Evolutionary conservation across 2,797 vertebrate genomes (phyloP), one percentile per base, ranked within the genome.

Genomic region (Danio tinwini): DNA sequence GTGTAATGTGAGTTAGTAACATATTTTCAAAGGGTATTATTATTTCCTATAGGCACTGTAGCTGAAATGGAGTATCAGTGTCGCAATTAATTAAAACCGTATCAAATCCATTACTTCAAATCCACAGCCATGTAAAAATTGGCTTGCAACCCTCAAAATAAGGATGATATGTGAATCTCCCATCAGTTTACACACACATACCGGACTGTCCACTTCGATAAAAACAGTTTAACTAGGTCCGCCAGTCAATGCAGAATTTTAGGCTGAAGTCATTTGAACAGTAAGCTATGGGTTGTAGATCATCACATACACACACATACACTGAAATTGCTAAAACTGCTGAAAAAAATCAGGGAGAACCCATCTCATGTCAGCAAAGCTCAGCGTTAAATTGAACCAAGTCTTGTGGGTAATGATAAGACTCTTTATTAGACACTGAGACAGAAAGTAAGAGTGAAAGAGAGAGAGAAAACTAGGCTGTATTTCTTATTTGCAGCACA

Each of bases 401-500:
- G 80, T 88, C 82, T 62, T 87, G 84, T 73, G 77, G 84, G 87
- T 88, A 89, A 88, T 83, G 76, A 87, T 65, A 62, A 49, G 69
- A 44, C 17, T 77, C 58, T 75, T 84, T 82, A 85, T 85, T 78
- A 82, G 76, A 86, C 55, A 85, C 83, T 11, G 47, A 87, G 87
- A 86, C 81, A 29, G 29, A 29, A 29, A 29, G 29, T 59, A 42
- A 61, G 10, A 19, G 13, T 59, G 21, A 21, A 0, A 50, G 42
- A 47, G 37, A 19, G 37, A 53, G 21, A 39, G 0, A 58, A 29
- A 42, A 16, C 19, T 9, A 80, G 65, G 80, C 83, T 81, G 81
- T 86, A 87, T 86, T 90, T 91, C 85, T 90, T 90, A 91, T 90
- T 92, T 90, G 87, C 86, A 84, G 82, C 65, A 73, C 87, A 90